These are phyloP conservation scores for Myopa tessellatipennis DNA, from an alignment of 2,888 invertebrate genomes.

Conservation along the genomic window DNA sequence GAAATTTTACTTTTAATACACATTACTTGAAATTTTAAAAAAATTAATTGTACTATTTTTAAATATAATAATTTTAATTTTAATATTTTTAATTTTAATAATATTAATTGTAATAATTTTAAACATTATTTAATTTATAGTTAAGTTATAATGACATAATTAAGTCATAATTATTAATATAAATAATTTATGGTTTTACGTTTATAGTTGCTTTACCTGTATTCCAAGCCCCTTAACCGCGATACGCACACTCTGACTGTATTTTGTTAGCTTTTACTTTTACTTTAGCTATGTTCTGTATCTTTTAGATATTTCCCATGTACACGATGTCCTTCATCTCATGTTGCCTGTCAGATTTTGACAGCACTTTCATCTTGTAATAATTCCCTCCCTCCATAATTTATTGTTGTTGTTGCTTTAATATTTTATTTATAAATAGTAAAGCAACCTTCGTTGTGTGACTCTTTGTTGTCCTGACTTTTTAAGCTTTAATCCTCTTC, in stretches of 20 bases:
- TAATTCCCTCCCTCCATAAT: neutral
- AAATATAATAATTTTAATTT: too few relatives aligned
- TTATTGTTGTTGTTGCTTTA: neutral
- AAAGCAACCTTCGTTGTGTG: too few relatives aligned
- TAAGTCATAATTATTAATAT: too few relatives aligned
- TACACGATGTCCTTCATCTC: neutral
- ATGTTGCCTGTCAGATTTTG: conserved; percentile 24
- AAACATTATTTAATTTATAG: too few relatives aligned
- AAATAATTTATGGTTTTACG: too few relatives aligned
- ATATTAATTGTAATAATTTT: too few relatives aligned
- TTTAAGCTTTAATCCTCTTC: neutral
- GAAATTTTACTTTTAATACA: too few relatives aligned
- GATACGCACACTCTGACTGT: neutral
- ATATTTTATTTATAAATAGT: conserved; percentile 3
- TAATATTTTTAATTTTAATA: too few relatives aligned
- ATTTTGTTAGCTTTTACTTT: neutral
- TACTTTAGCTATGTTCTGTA: neutral
- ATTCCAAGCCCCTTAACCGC: neutral
- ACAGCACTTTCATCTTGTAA: conserved; percentile 5
- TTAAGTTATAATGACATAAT: too few relatives aligned
- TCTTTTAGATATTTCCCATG: too few relatives aligned
- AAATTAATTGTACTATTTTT: too few relatives aligned
- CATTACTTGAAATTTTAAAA: too few relatives aligned
- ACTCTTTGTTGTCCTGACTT: neutral
- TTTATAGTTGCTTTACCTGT: neutral